These are phyloP conservation scores for Drosophila nigritarsus DNA, from an alignment of 2,888 invertebrate species.

Conservation along the genomic window DNA sequence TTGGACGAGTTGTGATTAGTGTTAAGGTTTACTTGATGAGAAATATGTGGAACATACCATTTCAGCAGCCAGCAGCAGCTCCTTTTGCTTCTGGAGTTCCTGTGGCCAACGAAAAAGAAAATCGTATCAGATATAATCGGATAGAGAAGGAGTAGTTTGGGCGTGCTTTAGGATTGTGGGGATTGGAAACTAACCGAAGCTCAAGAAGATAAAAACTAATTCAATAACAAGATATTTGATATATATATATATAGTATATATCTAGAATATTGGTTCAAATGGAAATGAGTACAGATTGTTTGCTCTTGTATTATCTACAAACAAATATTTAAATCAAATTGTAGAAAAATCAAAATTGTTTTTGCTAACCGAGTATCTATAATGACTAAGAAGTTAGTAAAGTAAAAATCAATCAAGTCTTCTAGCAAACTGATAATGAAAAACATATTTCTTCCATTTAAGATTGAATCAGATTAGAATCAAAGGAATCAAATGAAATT, in stretches of 20 bases:
- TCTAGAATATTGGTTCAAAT: not conserved
- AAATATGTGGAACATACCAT: conserved; percentile 87
- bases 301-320: not conserved
- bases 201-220: conserved; percentile 11
- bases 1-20: conserved; percentile 75
- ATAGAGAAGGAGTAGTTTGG: not conserved
- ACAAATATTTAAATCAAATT: not conserved
- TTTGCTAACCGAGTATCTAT: not conserved
- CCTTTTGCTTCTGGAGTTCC: conserved; percentile 95
- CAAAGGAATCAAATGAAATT: not conserved
- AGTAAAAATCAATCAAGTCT: not conserved
- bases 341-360: not conserved
- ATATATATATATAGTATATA: not conserved
- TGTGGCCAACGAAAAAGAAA: conserved; percentile 86
- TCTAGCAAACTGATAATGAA: not conserved
- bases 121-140: not conserved
- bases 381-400: not conserved
- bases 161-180: not conserved
- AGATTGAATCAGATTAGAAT: not conserved
- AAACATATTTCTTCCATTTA: not conserved
- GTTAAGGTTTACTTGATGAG: not conserved
- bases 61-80: conserved; percentile 93
- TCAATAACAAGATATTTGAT: not conserved
- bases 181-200: conserved; percentile 9
- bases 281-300: too few species aligned